phyloP scores from a whole-genome alignment of 2,113 vertebrate genomes.

The Falcunculus frontatus region DNA sequence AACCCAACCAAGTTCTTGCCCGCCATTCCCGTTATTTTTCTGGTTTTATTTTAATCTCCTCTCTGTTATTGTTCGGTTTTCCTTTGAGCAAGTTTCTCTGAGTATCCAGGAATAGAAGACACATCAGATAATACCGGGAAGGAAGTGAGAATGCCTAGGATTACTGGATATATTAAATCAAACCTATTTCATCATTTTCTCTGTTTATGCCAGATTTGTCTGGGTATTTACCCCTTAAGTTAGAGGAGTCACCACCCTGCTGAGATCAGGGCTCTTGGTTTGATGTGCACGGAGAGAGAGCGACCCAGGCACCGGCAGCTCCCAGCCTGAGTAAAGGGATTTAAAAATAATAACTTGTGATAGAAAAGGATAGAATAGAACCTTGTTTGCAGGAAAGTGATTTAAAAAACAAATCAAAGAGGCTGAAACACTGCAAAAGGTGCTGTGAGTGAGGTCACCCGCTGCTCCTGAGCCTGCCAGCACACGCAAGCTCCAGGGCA shows the following conservation, averaged over 20 bases:
- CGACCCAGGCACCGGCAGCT: neutral
- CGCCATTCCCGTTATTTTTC: neutral
- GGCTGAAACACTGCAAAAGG: neutral
- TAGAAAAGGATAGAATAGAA: neutral
- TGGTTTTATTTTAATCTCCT: conserved; percentile 12
- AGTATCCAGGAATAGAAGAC: neutral
- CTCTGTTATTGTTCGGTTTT: neutral
- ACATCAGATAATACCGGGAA: conserved; percentile 3
- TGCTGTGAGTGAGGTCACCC: neutral
- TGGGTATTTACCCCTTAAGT: neutral
- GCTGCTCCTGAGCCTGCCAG: neutral
- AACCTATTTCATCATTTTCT: neutral
- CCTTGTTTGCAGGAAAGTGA: neutral
- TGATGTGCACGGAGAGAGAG: neutral
- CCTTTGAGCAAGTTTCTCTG: neutral
- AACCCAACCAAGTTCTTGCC: neutral
- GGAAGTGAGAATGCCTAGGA: neutral
- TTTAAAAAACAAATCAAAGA: neutral
- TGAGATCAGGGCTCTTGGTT: neutral
- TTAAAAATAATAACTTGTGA: neutral
- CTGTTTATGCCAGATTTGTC: neutral
- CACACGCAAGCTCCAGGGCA: neutral
- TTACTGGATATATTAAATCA: conserved; percentile 21
- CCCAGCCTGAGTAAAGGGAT: neutral
- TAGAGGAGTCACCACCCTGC: neutral